Conservation (phyloP, 2,797 vertebrate genomes). For the Lepidocolaptes lacrymiger region DNA sequence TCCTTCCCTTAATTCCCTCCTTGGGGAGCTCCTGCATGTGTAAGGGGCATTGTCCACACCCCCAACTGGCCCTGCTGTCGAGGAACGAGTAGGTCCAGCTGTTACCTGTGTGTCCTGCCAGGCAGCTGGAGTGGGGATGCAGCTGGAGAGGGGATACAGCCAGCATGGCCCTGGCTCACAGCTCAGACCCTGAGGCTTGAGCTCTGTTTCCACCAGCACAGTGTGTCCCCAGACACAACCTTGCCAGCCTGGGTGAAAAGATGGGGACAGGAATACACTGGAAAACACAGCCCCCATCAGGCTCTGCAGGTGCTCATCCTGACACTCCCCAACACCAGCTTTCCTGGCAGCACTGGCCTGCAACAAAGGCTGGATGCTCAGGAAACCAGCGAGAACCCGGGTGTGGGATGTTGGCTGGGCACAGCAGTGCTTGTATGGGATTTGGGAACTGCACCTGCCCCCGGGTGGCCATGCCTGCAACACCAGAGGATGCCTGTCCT, state of each 20-base stretch:
- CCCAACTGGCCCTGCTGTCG: background rate
- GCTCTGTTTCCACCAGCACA: background rate
- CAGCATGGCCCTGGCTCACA: background rate
- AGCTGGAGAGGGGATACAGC: background rate
- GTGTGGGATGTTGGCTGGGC: background rate
- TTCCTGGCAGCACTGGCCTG: background rate
- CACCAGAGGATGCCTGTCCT: background rate
- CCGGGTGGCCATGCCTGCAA: background rate
- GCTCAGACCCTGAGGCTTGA: background rate
- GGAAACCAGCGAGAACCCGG: background rate
- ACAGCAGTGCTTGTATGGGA: background rate
- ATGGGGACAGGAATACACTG: background rate
- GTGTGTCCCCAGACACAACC: background rate
- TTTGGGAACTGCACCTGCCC: accelerated
- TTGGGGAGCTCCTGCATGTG: background rate
- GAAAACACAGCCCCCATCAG: background rate
- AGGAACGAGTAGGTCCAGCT: background rate
- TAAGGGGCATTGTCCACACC: background rate
- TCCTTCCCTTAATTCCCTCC: background rate
- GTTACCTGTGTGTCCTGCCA: background rate
- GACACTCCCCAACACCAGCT: background rate
- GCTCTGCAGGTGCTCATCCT: background rate
- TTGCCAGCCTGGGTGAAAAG: background rate
- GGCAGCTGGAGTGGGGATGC: background rate
- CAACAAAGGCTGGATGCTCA: background rate